These are phyloP conservation scores for Tineola bisselliella DNA, from an alignment of 2,888 invertebrate genomes.

Conservation along the genomic window DNA sequence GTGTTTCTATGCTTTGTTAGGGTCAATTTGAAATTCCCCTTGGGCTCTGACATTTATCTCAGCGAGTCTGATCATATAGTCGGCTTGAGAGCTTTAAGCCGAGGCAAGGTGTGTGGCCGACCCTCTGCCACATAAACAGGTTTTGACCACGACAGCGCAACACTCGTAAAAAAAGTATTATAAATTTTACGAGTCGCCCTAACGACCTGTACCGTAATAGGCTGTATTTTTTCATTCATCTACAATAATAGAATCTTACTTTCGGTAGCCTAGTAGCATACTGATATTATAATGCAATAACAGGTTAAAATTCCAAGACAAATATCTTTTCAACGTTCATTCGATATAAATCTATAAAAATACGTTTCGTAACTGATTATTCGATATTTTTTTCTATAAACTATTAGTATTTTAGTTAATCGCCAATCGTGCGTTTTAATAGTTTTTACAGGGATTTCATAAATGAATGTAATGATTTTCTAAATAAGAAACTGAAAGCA, in stretches of 20 bases:
- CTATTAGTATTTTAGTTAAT: no score
- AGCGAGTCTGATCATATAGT: background rate
- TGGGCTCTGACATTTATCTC: conserved; percentile 5
- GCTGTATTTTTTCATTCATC: conserved; percentile 32
- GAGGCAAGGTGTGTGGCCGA: conserved; percentile 30
- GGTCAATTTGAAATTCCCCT: conserved; percentile 8
- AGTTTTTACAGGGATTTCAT: no score
- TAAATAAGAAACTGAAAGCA: background rate
- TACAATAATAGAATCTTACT: conserved; percentile 40
- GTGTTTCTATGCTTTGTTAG: background rate
- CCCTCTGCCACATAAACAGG: conserved; percentile 37
- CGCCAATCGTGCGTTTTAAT: no score
- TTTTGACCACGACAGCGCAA: conserved; percentile 30
- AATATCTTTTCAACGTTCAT: no score
- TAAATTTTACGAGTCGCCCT: conserved; percentile 45
- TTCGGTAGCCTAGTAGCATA: conserved; percentile 43
- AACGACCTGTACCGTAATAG: conserved; percentile 27
- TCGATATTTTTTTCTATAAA: no score
- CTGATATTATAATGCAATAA: conserved; percentile 27
- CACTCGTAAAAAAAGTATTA: conserved; percentile 40
- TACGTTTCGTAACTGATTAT: no score
- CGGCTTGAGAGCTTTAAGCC: background rate
- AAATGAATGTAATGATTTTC: background rate
- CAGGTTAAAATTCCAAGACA: background rate
- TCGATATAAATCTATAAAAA: no score